phyloP scores from a whole-genome alignment of 2,113 vertebrate species.

The Macroglossus sobrinus region DNA sequence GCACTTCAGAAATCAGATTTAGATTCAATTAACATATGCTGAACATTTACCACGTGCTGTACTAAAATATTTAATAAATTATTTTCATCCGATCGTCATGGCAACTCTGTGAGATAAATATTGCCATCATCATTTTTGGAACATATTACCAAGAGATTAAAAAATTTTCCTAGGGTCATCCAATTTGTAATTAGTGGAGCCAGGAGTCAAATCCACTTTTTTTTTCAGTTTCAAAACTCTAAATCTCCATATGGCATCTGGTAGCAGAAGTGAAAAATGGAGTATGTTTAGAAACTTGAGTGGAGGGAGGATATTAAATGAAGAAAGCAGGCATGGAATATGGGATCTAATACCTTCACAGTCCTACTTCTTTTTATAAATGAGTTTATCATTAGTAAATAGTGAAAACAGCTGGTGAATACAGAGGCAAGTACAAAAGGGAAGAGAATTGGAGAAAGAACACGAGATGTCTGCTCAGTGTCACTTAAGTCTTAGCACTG shows the following conservation, averaged over 20 bases:
- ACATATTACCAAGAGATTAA: neutral
- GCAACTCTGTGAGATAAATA: neutral
- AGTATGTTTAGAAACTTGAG: neutral
- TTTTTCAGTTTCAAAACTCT: neutral
- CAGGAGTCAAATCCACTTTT: neutral
- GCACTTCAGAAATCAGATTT: neutral
- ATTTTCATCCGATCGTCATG: neutral
- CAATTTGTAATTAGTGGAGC: neutral
- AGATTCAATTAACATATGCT: neutral
- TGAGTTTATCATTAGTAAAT: neutral
- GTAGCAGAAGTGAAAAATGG: neutral
- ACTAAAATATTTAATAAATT: neutral
- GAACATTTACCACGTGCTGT: neutral
- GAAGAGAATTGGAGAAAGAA: neutral
- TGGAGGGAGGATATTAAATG: neutral
- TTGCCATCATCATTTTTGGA: slow-evolving; percentile 5
- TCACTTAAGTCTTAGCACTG: neutral
- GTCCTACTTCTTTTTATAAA: neutral
- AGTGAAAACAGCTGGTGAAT: too few species aligned
- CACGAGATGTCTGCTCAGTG: too few species aligned
- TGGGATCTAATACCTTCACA: neutral
- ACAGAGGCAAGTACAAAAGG: neutral
- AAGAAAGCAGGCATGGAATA: neutral
- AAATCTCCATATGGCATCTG: neutral
- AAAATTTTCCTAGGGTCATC: neutral